Evolutionary conservation across 2,888 invertebrate species (phyloP), one percentile per base, ranked within the genome.

Genomic region (Ochlodes sylvanus): DNA sequence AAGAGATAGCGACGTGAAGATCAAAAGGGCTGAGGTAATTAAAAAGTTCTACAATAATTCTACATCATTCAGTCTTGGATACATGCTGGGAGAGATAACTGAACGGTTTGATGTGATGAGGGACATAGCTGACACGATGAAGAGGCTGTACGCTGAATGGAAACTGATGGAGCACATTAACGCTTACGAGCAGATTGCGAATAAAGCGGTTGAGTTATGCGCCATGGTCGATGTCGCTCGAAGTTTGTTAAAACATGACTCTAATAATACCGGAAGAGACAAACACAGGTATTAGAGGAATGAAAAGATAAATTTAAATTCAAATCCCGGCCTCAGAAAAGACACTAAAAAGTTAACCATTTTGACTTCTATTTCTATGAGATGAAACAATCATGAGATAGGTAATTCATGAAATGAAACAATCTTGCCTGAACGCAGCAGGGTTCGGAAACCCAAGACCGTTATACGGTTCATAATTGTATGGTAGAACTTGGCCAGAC

Each of bases 141-240:
- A 78, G 12, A 72, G 84, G 0, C 64, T 88, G 0, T 83, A 85
- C 10, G 44, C 71, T 0, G 78, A 80, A 0, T 90, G 90, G 90
- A 83, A 78, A n/a, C 90, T 90, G 0, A 82, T 90, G 21, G 90
- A 90, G n/a, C 90, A 90, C 69, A 86, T 90, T 0, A 90, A 89
- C 14, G 90, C 88, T 0, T 90, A 90, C 44, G 90, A 89, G 5
- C 88, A 89, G 68, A 88, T 90, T 0, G 86, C 89, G 0, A 90
- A 89, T 17, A 85, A 86, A 19, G 88, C 84, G 0, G 85, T 88
- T 0, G 88, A 89, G 57, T 79, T 89, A 0, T 83, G 75, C 9
- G 19, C 1, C 84, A 88, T 89, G 0, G 78, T 86, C 7, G 89
- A 89, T 10, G 12, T 42, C 6, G 67, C 55, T 9, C 15, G 44